Percentiles rank a stretch among this genome's conserved stretches.
These are phyloP conservation scores for Sipha maydis DNA, from an alignment of 2,888 invertebrate genomes.

Conservation along the genomic window DNA sequence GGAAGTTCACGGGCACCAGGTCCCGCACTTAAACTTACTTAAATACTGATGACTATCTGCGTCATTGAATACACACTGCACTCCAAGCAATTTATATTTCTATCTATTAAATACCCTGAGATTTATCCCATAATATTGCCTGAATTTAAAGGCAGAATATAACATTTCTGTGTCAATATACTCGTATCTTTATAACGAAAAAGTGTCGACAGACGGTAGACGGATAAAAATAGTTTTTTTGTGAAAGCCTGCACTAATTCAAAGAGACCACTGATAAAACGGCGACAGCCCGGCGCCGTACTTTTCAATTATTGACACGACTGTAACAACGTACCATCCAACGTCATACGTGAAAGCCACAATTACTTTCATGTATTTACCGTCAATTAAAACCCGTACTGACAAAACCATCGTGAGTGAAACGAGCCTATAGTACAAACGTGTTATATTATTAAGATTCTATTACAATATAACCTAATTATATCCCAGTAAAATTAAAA, in stretches of 20 bases:
- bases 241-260: background rate
- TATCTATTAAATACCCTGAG: slow-evolving; percentile 5
- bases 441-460: no score
- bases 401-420: background rate
- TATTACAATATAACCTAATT: no score
- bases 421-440: background rate
- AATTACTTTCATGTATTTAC: background rate
- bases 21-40: no score
- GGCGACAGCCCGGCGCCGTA: slow-evolving; percentile 32
- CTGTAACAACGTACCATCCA: slow-evolving; percentile 26
- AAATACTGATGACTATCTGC: no score
- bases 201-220: slow-evolving; percentile 18
- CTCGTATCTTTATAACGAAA: background rate
- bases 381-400: background rate
- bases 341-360: background rate
- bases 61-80: background rate
- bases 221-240: slow-evolving; percentile 1
- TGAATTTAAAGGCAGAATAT: background rate
- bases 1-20: no score
- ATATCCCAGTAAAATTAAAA: no score
- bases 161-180: background rate
- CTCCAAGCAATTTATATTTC: background rate
- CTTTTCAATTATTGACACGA: slow-evolving; percentile 43
- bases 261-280: slow-evolving; percentile 40
- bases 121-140: slow-evolving; percentile 20